Evolutionary conservation across 2,888 invertebrate genomes (phyloP), one percentile per base, ranked within the genome.

Genomic region (Drosophila robusta): DNA sequence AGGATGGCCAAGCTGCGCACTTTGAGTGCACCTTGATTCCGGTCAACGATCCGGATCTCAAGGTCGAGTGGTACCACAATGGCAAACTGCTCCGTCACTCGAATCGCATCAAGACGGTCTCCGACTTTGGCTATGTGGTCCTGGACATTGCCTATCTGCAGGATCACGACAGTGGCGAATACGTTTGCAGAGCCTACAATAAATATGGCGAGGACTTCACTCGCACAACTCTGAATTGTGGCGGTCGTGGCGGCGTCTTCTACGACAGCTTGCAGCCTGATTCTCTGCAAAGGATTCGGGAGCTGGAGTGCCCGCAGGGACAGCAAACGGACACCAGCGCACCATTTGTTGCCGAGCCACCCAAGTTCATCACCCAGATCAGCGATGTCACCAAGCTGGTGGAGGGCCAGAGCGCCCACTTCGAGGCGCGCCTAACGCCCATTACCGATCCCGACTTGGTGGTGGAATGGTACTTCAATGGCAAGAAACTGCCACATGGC

Each of bases 61-160:
- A 96, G 90, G 97, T 98, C 24, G 98, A 99, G 93, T 99, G 99
- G 99, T 98, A 97, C 93, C 97, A 97, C 90, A 98, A 99, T 91
- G 98, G 97, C 5, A 94, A 97, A 89, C 97, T 97, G 0, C 93
- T 99, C 78, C 94, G 97, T 62, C 97, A 98, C 90, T 97, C 97
- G 3, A 96, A 96, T 22, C 95, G 98, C 74, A 97, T 98, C 87
- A 98, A 98, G 93, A 96, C 96, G 70, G 97, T 98, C 0, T 97
- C 97, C 46, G 98, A 98, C 91, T 98, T 98, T 90, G 98, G 98
- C 50, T 98, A 97, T 91, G 98, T 98, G 11, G 96, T 98, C 8
- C 94, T 98, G 93, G 98, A 98, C 89, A 97, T 98, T 88, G 96
- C 98, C n/a, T 97, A 98, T 85, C 95, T 98, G 34, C 97, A 98